Conservation (phyloP, 1,140 invertebrate species). For the Drosophila teissieri region DNA sequence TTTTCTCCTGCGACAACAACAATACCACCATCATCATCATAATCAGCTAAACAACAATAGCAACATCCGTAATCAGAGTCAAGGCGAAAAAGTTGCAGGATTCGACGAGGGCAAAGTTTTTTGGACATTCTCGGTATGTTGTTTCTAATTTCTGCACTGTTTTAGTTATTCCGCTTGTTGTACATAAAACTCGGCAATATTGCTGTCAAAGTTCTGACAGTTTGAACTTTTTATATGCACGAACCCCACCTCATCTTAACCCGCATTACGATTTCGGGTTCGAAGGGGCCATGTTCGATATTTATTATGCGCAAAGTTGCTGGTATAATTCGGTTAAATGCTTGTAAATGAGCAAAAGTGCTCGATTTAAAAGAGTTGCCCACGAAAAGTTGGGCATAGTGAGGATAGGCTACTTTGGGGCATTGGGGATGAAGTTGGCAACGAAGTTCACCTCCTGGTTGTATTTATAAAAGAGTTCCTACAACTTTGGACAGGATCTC, state of each 20-base stretch:
- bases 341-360: conserved; percentile 50
- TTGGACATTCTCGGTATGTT: conserved; percentile 50
- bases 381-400: conserved; percentile 12
- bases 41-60: conserved; percentile 32
- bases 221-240: conserved; percentile 61
- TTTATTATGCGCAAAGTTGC: conserved; percentile 36
- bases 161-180: conserved; percentile 52
- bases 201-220: conserved; percentile 66
- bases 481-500: conserved; percentile 16
- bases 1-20: conserved; percentile 63
- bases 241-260: conserved; percentile 4
- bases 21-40: conserved; percentile 26
- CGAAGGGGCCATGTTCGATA: conserved; percentile 7
- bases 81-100: conserved; percentile 54
- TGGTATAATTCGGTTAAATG: conserved; percentile 50
- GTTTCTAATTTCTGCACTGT: conserved; percentile 59
- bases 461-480: too few relatives aligned
- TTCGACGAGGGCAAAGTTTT: conserved; percentile 43
- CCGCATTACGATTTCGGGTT: background rate
- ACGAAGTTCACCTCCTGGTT: too few relatives aligned
- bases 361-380: conserved; percentile 42
- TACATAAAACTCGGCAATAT: conserved; percentile 76
- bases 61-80: conserved; percentile 28
- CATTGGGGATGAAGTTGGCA: too few relatives aligned
- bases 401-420: conserved; percentile 13